Evolutionary conservation across 1,140 invertebrate species (phyloP).

Genomic region (Kradibia gibbosae): DNA sequence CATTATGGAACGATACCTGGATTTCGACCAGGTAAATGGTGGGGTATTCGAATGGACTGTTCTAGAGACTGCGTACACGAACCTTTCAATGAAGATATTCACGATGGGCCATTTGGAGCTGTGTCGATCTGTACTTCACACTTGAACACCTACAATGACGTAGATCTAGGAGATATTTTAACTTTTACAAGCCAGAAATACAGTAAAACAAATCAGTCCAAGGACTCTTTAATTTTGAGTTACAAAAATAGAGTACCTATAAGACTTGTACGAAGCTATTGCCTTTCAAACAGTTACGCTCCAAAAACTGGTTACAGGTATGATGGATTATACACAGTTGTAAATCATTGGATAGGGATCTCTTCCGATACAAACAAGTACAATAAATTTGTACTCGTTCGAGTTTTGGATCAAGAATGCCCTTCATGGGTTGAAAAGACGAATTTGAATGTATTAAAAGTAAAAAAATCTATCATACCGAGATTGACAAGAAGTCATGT

Average conservation of each 20-base stretch:
- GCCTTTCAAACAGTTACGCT: constrained; percentile 63
- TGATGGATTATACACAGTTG: constrained; percentile 66
- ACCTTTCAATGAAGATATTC: constrained; percentile 62
- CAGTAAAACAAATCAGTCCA: constrained; percentile 25
- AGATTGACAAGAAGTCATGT: constrained; percentile 43
- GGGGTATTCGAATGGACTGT: constrained; percentile 70
- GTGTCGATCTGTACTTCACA: constrained; percentile 65
- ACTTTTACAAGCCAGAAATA: constrained; percentile 65
- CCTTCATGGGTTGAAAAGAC: constrained; percentile 51
- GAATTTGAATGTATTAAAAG: constrained; percentile 2
- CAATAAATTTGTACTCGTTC: constrained; percentile 64
- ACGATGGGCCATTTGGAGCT: constrained; percentile 66
- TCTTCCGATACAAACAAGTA: constrained; percentile 56
- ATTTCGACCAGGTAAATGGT: constrained; percentile 66
- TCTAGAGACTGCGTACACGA: constrained; percentile 63
- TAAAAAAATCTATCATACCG: constrained; percentile 11
- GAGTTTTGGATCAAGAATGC: constrained; percentile 59
- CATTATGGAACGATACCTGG: constrained; percentile 63
- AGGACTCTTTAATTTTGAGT: constrained; percentile 62
- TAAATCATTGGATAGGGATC: constrained; percentile 63
- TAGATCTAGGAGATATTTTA: constrained; percentile 63
- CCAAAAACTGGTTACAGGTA: constrained; percentile 68
- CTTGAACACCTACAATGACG: constrained; percentile 57
- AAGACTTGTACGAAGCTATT: constrained; percentile 65
- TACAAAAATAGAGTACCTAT: constrained; percentile 65